Evolutionary conservation across 2,888 invertebrate genomes (phyloP), one percentile per base, ranked within the genome.

Genomic region (Muschampia plurimacula): DNA sequence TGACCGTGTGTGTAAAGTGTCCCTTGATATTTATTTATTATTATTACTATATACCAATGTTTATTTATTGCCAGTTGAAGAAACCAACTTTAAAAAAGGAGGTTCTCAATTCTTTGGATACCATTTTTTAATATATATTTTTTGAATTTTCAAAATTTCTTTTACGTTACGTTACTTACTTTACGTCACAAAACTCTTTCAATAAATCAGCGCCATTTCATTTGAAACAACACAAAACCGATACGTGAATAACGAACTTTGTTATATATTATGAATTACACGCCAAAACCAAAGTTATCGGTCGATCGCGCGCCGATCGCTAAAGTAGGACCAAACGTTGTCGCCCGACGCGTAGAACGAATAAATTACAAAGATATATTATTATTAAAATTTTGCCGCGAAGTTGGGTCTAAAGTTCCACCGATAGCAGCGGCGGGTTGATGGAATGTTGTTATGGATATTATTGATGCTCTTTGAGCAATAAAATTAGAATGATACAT

Each of bases 301-400:
- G 44, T 22, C n/a, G 69, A 32, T 57, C 67, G 74, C 57, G 74
- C 57, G 74, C 77, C 81, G 80, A 81, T 79, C 79, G 78, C 75
- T 82, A 79, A 83, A 83, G 82, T 82, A 81, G 82, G 86, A 83
- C 84, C 84, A 84, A 86, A 81, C 85, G 81, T 78, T 79, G 83
- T 83, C 86, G 86, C 83, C 79, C 83, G 85, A 82, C 83, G 83
- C 85, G 83, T 83, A 84, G 84, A 88, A 87, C 89, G 84, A 89
- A 93, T 93, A 93, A 93, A 93, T 93, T 93, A 92, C 87, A 87
- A 91, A 92, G 92, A 93, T 92, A 91, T 93, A 93, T 92, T 92
- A 90, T 92, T 93, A 93, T 92, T 93, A 93, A 93, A 93, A 93
- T 93, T 92, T 91, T 86, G 89, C 82, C 84, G 86, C 86, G 83